These are phyloP conservation scores for Argyresthia goedartella DNA, from an alignment of 2,888 invertebrate species.

Conservation along the genomic window DNA sequence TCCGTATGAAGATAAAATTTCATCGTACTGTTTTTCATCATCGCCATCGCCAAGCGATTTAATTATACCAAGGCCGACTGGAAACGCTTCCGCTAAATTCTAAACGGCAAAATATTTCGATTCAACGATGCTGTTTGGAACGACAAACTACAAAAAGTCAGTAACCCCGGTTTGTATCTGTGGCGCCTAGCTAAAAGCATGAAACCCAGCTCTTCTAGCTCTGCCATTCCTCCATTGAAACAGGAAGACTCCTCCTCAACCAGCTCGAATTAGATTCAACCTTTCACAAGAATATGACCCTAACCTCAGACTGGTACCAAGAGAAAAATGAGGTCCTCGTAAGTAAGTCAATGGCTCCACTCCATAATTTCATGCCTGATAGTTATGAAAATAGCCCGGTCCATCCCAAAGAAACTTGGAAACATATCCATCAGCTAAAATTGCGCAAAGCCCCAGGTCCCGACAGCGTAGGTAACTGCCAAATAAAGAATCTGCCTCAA, in stretches of 20 bases:
- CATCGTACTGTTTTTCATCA: no score
- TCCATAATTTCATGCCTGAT: background rate
- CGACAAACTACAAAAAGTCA: slow-evolving; percentile 4
- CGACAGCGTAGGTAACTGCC: background rate
- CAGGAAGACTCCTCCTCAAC: background rate
- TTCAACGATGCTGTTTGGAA: slow-evolving; percentile 5
- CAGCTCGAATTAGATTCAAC: background rate
- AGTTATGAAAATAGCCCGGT: background rate
- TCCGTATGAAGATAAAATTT: background rate
- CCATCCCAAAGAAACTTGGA: slow-evolving; percentile 2
- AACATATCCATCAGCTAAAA: slow-evolving; percentile 2
- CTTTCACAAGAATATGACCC: slow-evolving; percentile 5
- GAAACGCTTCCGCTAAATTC: background rate
- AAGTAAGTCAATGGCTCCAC: no score
- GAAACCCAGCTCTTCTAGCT: no score
- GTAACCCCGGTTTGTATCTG: background rate
- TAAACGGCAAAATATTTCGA: background rate
- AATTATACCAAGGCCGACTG: background rate
- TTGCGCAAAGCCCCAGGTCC: slow-evolving; percentile 6
- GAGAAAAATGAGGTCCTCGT: background rate
- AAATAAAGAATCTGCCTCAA: background rate
- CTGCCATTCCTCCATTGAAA: slow-evolving; percentile 1
- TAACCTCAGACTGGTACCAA: no score
- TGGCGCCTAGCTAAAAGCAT: slow-evolving; percentile 1
- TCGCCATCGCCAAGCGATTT: background rate